Evolutionary conservation across 2,113 vertebrate genomes (phyloP).

Genomic region (Vimba vimba): DNA sequence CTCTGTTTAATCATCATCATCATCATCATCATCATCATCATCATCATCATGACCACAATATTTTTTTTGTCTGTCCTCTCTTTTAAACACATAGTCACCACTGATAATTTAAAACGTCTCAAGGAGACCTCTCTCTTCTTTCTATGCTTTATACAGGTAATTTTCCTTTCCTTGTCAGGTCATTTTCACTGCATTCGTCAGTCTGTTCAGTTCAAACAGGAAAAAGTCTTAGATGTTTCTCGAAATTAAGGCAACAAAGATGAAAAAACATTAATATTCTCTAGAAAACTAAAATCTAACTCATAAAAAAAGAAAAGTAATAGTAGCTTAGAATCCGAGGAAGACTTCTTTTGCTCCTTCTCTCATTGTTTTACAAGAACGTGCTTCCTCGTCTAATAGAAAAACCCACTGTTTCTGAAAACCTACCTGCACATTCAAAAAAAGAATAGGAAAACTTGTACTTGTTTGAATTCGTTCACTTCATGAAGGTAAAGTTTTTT

Average conservation of each 20-base stretch:
- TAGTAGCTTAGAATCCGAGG: slow-evolving; percentile 92
- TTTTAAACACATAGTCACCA: slow-evolving; percentile 76
- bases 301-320: slow-evolving; percentile 81
- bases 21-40: slow-evolving; percentile 61
- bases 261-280: slow-evolving; percentile 92
- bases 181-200: slow-evolving; percentile 77
- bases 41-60: slow-evolving; percentile 74
- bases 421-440: slow-evolving; percentile 89
- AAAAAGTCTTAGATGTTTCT: slow-evolving; percentile 82
- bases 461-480: slow-evolving; percentile 74
- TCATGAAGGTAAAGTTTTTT: slow-evolving; percentile 74
- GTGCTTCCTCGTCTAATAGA: slow-evolving; percentile 76
- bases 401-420: slow-evolving; percentile 75
- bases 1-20: slow-evolving; percentile 72
- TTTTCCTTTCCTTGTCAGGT: slow-evolving; percentile 71
- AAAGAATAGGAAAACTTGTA: slow-evolving; percentile 75
- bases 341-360: slow-evolving; percentile 80
- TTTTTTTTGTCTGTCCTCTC: slow-evolving; percentile 80
- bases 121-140: slow-evolving; percentile 82
- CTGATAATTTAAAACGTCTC: slow-evolving; percentile 89
- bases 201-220: slow-evolving; percentile 71
- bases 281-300: slow-evolving; percentile 85
- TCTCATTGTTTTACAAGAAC: slow-evolving; percentile 58
- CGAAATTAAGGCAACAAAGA: slow-evolving; percentile 99
- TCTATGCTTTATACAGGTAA: slow-evolving; percentile 88